A percentile compares a stretch with the other conserved stretches of the same genome.
Conservation (phyloP, 2,797 vertebrate genomes). For the Scolopax bukidnonensis region DNA sequence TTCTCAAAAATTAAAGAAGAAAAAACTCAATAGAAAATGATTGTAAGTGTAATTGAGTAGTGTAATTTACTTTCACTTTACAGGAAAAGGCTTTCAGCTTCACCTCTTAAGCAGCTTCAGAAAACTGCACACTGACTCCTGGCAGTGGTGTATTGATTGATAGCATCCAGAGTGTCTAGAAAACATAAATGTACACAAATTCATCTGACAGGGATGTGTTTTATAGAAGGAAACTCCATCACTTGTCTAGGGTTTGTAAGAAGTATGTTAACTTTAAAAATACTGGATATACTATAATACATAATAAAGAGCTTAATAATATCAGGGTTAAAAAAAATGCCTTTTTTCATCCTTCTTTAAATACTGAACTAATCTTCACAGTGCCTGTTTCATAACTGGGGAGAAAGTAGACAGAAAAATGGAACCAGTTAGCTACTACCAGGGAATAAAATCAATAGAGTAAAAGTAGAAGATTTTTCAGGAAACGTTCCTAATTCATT, state of each 20-base stretch:
- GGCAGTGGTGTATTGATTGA: constrained; percentile 42
- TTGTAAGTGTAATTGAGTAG: constrained; percentile 37
- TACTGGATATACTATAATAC: neutral
- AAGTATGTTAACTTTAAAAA: neutral
- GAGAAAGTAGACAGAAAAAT: neutral
- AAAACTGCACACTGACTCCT: constrained; percentile 26
- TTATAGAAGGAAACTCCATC: neutral
- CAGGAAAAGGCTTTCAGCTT: constrained; percentile 61
- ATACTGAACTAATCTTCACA: neutral
- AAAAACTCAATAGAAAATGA: constrained; percentile 45
- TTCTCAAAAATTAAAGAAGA: constrained; percentile 35
- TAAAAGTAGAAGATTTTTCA: neutral
- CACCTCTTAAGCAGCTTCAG: constrained; percentile 35
- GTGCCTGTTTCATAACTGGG: neutral
- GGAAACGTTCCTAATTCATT: neutral
- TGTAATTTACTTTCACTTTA: constrained; percentile 62
- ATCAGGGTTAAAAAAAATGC: neutral
- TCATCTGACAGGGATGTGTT: neutral
- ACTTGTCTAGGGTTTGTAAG: neutral
- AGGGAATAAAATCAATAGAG: neutral
- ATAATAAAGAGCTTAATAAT: neutral
- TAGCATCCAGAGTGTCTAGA: neutral
- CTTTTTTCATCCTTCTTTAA: neutral
- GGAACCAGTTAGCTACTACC: neutral
- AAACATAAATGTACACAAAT: constrained; percentile 11